Conservation (phyloP, 2,888 invertebrate genomes). For the Dyspetes luteomarginatus region DNA sequence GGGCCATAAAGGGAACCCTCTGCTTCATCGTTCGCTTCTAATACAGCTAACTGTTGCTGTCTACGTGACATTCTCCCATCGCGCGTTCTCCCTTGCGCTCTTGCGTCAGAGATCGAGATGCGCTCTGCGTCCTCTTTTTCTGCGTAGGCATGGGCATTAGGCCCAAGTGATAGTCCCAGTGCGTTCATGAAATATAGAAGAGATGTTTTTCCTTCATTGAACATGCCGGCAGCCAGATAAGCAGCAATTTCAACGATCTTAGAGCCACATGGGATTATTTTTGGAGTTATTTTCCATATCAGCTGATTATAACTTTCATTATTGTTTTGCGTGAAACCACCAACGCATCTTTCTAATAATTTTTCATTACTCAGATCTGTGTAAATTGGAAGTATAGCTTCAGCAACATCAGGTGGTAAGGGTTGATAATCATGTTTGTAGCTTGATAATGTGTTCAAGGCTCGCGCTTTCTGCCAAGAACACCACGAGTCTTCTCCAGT, state of each 20-base stretch:
- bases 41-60: too few relatives aligned
- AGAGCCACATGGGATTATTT: constrained; percentile 62
- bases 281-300: constrained; percentile 73
- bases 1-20: too few relatives aligned
- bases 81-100: too few relatives aligned
- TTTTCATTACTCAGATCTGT: constrained; percentile 72
- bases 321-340: constrained; percentile 76
- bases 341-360: constrained; percentile 70
- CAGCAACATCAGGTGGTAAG: too few relatives aligned
- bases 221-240: constrained; percentile 67
- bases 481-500: constrained; percentile 33
- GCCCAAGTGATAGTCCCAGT: too few relatives aligned
- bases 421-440: too few relatives aligned
- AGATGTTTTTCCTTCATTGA: constrained; percentile 76
- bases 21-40: too few relatives aligned
- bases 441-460: constrained; percentile 24
- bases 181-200: too few relatives aligned
- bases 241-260: constrained; percentile 68
- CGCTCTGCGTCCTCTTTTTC: too few relatives aligned
- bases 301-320: constrained; percentile 75
- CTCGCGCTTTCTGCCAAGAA: constrained; percentile 36
- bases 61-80: too few relatives aligned
- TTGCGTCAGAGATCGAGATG: too few relatives aligned
- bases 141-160: too few relatives aligned
- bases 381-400: constrained; percentile 71